Percentiles rank a stretch among this genome's conserved stretches.
Conservation (phyloP, 2,797 vertebrate species). For the Bryconaethiops microstoma region DNA sequence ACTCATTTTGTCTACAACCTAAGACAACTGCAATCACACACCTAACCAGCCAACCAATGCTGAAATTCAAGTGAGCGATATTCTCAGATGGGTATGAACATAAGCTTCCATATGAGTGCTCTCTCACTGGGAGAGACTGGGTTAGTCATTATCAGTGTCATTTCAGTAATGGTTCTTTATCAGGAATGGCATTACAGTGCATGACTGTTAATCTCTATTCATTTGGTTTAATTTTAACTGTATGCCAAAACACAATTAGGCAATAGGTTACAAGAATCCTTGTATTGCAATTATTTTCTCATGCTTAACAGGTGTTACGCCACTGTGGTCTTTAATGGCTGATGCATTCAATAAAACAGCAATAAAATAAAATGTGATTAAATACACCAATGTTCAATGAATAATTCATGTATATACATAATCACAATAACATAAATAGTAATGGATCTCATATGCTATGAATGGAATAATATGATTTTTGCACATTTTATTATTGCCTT, state of each 20-base stretch:
- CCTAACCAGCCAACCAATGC: slow-evolving; percentile 27
- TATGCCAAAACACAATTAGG: neutral
- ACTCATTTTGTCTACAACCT: slow-evolving; percentile 6
- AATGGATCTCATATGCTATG: no score
- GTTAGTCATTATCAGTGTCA: neutral
- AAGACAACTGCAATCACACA: slow-evolving; percentile 3
- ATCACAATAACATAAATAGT: neutral
- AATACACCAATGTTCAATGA: neutral
- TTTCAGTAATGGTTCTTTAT: neutral
- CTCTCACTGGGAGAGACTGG: neutral
- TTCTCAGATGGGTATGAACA: neutral
- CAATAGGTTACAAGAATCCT: neutral
- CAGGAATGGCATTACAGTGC: neutral
- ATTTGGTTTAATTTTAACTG: neutral
- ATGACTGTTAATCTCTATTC: neutral
- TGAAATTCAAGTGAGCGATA: neutral
- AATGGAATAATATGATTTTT: no score
- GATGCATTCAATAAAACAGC: neutral
- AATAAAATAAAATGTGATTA: no score
- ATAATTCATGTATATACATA: neutral
- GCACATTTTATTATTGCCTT: no score
- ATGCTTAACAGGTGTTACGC: no score
- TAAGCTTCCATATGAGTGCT: neutral
- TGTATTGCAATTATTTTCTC: no score
- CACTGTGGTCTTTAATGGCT: neutral